These are phyloP conservation scores for Phyllotis vaccarum DNA, from an alignment of 2,797 vertebrate species.

Conservation along the genomic window DNA sequence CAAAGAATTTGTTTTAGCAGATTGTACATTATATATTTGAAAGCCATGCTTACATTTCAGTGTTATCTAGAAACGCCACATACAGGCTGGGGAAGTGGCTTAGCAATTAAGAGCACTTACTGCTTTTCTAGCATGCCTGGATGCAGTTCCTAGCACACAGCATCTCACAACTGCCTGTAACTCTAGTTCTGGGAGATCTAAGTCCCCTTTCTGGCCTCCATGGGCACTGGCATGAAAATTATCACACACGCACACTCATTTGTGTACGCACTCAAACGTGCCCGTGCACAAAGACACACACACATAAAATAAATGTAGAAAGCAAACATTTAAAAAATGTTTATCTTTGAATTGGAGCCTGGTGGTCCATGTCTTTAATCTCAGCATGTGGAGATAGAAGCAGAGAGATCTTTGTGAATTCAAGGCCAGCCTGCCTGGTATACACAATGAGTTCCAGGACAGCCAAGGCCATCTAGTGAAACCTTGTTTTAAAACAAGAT, in stretches of 20 bases:
- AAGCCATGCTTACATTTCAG: slow-evolving; percentile 6
- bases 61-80: not conserved
- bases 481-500: not conserved
- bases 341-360: not conserved
- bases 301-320: not conserved
- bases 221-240: not conserved
- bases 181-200: not conserved
- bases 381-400: not conserved
- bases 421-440: not conserved
- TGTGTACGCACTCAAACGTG: not conserved
- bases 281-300: not conserved
- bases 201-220: not conserved
- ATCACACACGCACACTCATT: not conserved
- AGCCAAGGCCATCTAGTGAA: not conserved
- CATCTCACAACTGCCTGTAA: not conserved
- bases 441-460: not conserved
- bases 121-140: not conserved
- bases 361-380: not conserved
- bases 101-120: not conserved
- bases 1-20: not conserved
- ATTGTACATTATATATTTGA: not conserved
- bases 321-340: not conserved
- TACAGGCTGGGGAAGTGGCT: not conserved
- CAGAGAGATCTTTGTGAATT: not conserved
- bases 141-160: not conserved